phyloP scores from a whole-genome alignment of 2,888 invertebrate genomes.

The Chrysolina oricalcia region DNA sequence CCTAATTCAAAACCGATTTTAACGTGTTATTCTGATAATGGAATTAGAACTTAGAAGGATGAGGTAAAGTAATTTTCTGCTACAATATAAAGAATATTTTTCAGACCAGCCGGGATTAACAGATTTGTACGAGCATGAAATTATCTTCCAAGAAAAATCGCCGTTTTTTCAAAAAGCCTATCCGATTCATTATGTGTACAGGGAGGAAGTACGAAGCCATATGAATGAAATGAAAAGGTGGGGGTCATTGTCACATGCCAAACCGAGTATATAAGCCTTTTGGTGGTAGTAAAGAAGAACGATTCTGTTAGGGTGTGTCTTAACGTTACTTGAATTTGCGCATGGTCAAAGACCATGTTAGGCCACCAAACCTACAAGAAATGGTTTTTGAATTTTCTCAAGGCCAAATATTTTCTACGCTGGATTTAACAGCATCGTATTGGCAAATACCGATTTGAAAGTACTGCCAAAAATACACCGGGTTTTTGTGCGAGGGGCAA shows the following conservation, averaged over 20 bases:
- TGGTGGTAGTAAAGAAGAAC: constrained; percentile 7
- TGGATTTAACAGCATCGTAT: constrained; percentile 36
- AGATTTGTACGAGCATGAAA: neutral
- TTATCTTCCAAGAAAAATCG: neutral
- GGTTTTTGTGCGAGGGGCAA: constrained; percentile 40
- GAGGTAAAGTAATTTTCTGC: too few species aligned
- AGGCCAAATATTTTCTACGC: constrained; percentile 25
- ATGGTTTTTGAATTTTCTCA: constrained; percentile 29
- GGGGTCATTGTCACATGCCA: neutral
- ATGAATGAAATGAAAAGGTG: neutral
- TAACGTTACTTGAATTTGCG: constrained; percentile 41
- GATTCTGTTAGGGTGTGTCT: constrained; percentile 44
- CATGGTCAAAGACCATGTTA: constrained; percentile 37
- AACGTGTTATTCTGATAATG: too few species aligned
- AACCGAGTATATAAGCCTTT: neutral
- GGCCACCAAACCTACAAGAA: constrained; percentile 34
- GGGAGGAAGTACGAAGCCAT: neutral
- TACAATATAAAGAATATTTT: neutral
- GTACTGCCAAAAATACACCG: constrained; percentile 41
- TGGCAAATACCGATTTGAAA: constrained; percentile 47
- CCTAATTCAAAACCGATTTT: too few species aligned
- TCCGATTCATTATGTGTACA: neutral
- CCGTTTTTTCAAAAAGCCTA: constrained; percentile 9
- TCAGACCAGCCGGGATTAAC: neutral
- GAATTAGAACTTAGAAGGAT: too few species aligned